Evolutionary conservation across 1,140 invertebrate genomes (phyloP), one percentile per base, ranked within the genome.

Genomic region (Magallana gigas): DNA sequence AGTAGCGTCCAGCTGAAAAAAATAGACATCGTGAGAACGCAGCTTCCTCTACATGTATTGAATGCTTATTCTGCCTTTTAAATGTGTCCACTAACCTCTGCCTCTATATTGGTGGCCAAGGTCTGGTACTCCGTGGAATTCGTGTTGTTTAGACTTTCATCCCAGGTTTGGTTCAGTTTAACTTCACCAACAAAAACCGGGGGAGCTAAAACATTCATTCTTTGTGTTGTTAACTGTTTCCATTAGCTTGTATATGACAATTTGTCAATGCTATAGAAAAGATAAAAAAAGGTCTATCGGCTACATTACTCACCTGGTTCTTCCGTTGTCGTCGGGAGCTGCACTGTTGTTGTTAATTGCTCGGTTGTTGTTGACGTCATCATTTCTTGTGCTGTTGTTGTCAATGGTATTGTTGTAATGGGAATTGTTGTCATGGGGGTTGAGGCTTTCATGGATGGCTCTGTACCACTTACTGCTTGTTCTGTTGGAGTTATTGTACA

Each of bases 81-180:
- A 48, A 48, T 48, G 36, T 48, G 36, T 48, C 36, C 36, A 48
- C 64, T 8, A 18, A 68, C 64, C 64, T 68, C 64, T 68, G 64
- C 64, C n/a, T 68, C 64, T 29, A 68, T 68, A 23, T 68, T 23
- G 64, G 64, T 68, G 64, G 64, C 64, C n/a, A 68, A 18, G 9
- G 5, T n/a, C n/a, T 68, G 64, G 48, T 82, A 82, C 11, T 82
- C 12, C 6, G 48, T 11, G 7, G 29, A 57, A 16, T n/a, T 9
- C n/a, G 81, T 58, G 57, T 56, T n/a, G 11, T 58, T 82, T 29
- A 82, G 81, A 57, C 14, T 18, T 8, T 82, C 81, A 57, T 82
- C 81, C 81, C 81, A 82, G n/a, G 81, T 82, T 57, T 56, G 48
- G 18, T 82, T 82, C 18, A 82, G 48, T 58, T 82, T 82, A 12